Percentiles rank a stretch among this genome's conserved stretches.
Evolutionary conservation across 1,140 invertebrate species (phyloP).

Genomic region (Steinernema khuongi): DNA sequence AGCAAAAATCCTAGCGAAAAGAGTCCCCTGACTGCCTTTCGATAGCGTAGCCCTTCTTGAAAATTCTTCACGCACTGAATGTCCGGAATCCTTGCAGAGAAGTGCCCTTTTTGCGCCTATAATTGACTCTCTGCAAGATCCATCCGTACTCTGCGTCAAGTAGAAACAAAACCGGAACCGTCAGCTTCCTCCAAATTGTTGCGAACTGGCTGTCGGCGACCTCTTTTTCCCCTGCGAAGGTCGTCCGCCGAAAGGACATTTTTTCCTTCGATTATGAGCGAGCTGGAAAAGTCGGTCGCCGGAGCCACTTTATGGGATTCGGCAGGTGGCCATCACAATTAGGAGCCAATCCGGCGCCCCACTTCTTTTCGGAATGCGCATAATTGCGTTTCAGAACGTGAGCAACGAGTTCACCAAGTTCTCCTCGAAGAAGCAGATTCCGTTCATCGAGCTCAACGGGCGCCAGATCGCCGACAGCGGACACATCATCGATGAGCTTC

Average conservation of each 20-base stretch:
- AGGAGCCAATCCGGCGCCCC: neutral
- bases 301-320: neutral
- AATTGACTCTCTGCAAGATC: no score
- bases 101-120: neutral
- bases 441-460: constrained; percentile 86
- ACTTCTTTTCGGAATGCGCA: neutral
- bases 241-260: neutral
- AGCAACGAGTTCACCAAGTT: constrained; percentile 43
- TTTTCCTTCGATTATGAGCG: neutral
- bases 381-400: constrained; percentile 40
- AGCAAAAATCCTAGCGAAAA: no score
- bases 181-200: neutral
- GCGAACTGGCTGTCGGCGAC: neutral
- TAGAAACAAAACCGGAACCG: neutral
- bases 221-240: neutral
- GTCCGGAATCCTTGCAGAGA: no score
- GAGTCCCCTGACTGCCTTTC: no score
- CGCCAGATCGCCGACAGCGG: constrained; percentile 83
- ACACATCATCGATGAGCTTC: constrained; percentile 78
- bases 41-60: no score
- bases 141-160: no score
- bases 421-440: constrained; percentile 70
- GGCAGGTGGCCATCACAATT: neutral
- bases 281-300: neutral
- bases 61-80: no score